Percentiles rank a stretch among this genome's conserved stretches.
These are phyloP conservation scores for Desmophyllum pertusum DNA, from an alignment of 92 coral and sea anemone species.

Conservation along the genomic window DNA sequence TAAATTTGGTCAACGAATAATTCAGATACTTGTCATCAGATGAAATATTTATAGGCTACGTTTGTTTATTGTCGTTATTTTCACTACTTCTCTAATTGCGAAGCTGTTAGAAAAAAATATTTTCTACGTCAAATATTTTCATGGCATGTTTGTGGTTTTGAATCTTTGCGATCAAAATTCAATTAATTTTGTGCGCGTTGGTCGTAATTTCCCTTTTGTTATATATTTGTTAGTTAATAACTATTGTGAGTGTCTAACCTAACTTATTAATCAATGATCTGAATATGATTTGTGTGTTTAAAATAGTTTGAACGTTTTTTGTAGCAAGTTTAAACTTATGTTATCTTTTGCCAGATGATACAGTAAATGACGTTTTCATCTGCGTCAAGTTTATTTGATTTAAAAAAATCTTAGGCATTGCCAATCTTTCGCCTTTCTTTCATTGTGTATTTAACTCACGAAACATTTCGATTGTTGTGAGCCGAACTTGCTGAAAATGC, in stretches of 20 bases:
- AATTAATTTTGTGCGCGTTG: not conserved
- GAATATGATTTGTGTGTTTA: not conserved
- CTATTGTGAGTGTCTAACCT: no score
- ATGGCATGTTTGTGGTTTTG: not conserved
- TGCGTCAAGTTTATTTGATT: not conserved
- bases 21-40: not conserved
- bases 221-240: no score
- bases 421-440: not conserved
- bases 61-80: not conserved
- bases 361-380: not conserved
- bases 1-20: not conserved
- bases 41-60: not conserved
- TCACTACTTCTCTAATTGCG: not conserved
- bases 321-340: not conserved
- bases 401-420: not conserved
- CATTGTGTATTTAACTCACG: constrained; percentile 16
- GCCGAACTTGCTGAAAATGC: constrained; percentile 13
- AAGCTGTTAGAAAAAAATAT: not conserved
- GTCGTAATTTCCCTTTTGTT: no score
- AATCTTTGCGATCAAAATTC: not conserved
- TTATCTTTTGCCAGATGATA: not conserved
- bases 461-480: not conserved
- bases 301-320: not conserved
- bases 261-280: not conserved
- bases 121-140: not conserved